Conservation (phyloP, 2,113 vertebrate genomes). For the Atractosteus spatula region DNA sequence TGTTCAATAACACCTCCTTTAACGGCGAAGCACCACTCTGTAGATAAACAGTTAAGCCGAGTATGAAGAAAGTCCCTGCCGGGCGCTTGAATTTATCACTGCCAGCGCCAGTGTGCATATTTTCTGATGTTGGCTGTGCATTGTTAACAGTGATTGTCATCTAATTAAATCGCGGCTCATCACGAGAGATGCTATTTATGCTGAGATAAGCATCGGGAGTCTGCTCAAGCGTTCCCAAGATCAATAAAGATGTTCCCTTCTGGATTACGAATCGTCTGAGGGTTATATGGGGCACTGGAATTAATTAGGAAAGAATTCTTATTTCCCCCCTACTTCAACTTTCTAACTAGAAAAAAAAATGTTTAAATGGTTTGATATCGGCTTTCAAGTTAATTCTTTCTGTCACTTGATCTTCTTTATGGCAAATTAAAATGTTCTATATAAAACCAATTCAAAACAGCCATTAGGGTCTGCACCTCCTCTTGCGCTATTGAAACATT, state of each 20-base stretch:
- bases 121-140: conserved; percentile 73
- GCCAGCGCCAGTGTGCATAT: conserved; percentile 78
- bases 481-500: conserved; percentile 17
- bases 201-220: conserved; percentile 85
- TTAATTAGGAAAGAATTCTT: conserved; percentile 89
- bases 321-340: conserved; percentile 61
- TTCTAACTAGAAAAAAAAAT: conserved; percentile 36
- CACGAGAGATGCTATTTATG: conserved; percentile 87
- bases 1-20: too few species aligned
- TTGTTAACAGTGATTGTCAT: conserved; percentile 95
- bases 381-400: conserved; percentile 30
- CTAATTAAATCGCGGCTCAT: conserved; percentile 95
- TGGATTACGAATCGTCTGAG: conserved; percentile 80
- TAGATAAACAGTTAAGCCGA: conserved; percentile 43
- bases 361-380: conserved; percentile 36
- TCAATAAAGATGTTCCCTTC: conserved; percentile 93
- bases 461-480: conserved; percentile 32
- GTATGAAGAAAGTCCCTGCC: conserved; percentile 64
- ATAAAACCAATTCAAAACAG: conserved; percentile 45
- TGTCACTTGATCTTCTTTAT: conserved; percentile 25
- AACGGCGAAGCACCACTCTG: not conserved
- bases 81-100: conserved; percentile 83
- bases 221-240: conserved; percentile 76
- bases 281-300: conserved; percentile 82
- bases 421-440: conserved; percentile 31